Base-by-base conservation (phyloP, 2,797 vertebrate genomes). In the Helarctos malayanus region DNA sequence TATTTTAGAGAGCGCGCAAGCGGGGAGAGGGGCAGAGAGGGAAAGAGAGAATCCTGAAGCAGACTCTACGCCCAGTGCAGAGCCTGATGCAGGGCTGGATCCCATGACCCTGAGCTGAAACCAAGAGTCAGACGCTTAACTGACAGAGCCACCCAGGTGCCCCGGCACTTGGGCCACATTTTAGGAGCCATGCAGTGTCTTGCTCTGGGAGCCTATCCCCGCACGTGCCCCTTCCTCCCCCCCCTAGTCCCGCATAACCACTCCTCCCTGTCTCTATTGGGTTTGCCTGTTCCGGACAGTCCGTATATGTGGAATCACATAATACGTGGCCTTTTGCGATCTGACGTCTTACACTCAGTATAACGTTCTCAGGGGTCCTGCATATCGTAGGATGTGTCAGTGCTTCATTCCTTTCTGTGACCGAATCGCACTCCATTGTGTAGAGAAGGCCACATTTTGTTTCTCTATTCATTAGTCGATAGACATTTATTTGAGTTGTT, bases 181-280 rank as follows among this genome's bases (percentile, higher is more conserved):
- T 52, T 38, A 23, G 52, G 80, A 32, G 41, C 56, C 56, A 45
- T 23, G 14, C 15, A 7, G 16, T 18, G 41, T 71, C 0, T 14
- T 27, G 29, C 7, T 32, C 38, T n/a, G 38, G 63, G 38, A 57
- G 27, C 89, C 21, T 12, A 6, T 23, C 14, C 7, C 29, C 5
- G 12, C 63, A 14, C 5, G 2, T n/a, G 1, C 4, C n/a, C 18
- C 3, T 1, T 12, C n/a, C 6, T 47, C 45, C 16, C 16, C 8
- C 63, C 29, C 29, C 38, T 25, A 57, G 19, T 21, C 27, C 25
- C 76, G 45, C 47, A 45, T n/a, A 32, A 27, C 56, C n/a, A 8
- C 57, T 63, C 12, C 13, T 63, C 18, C 69, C 83, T 63, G 38
- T 78, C 21, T 52, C 32, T 56, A 1, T 63, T 63, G 59, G 32